These are phyloP conservation scores for Mola mola DNA, from an alignment of 2,113 vertebrate genomes.

Conservation along the genomic window DNA sequence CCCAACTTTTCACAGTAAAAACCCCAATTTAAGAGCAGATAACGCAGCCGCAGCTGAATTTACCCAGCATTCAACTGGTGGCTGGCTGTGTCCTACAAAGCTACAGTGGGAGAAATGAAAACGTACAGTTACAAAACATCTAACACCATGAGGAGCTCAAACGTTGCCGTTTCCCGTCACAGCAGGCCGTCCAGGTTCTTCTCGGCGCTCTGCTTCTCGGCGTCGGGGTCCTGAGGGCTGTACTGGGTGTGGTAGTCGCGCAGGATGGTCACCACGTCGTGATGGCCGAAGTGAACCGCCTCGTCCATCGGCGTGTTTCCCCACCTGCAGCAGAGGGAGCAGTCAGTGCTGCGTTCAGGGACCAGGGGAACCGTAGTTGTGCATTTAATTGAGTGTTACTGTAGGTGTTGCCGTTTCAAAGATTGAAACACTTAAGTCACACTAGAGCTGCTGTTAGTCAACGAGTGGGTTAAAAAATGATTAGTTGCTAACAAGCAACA, in stretches of 20 bases:
- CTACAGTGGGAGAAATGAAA: constrained; percentile 4
- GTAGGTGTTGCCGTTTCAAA: too few species aligned
- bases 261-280: constrained; percentile 96
- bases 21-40: background rate
- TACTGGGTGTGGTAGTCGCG: constrained; percentile 94
- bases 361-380: too few species aligned
- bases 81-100: background rate
- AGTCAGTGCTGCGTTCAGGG: background rate
- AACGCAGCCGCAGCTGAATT: constrained; percentile 15
- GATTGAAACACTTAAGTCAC: too few species aligned
- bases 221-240: constrained; percentile 83
- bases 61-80: constrained; percentile 36
- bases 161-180: constrained; percentile 29
- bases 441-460: too few species aligned
- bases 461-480: too few species aligned
- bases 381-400: too few species aligned
- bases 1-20: constrained; percentile 35
- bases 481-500: too few species aligned
- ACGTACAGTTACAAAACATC: constrained; percentile 29
- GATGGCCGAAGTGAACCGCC: constrained; percentile 97
- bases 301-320: constrained; percentile 98
- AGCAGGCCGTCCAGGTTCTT: constrained; percentile 95
- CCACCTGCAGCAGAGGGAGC: constrained; percentile 83
- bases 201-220: constrained; percentile 87
- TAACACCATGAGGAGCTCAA: constrained; percentile 24